phyloP scores from a whole-genome alignment of 1,140 invertebrate genomes.

The Drosophila ironensis region DNA sequence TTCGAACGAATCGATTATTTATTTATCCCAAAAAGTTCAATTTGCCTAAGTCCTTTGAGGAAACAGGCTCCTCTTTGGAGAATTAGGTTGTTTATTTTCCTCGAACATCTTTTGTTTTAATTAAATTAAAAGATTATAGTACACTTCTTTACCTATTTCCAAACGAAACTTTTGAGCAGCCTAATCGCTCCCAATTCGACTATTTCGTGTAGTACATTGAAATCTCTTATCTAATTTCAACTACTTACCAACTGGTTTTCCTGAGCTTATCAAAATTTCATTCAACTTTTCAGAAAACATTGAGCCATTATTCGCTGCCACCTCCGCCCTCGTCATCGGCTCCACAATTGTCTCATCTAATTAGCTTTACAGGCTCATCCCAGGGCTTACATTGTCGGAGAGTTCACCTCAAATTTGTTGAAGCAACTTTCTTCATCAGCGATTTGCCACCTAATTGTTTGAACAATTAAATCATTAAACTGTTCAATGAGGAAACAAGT shows the following conservation, averaged over 20 bases:
- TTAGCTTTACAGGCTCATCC: slow-evolving; percentile 35
- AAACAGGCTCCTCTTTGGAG: too few relatives aligned
- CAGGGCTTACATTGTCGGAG: slow-evolving; percentile 27
- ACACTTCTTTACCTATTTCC: too few relatives aligned
- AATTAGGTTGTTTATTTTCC: too few relatives aligned
- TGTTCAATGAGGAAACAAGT: slow-evolving; percentile 39
- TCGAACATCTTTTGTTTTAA: too few relatives aligned
- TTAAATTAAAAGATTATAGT: too few relatives aligned
- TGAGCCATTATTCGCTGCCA: slow-evolving; percentile 9
- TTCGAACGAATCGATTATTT: neutral
- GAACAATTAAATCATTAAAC: slow-evolving; percentile 73
- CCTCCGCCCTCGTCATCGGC: neutral
- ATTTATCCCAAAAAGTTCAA: too few relatives aligned
- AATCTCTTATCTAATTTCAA: too few relatives aligned
- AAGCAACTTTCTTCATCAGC: slow-evolving; percentile 32
- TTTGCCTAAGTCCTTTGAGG: too few relatives aligned
- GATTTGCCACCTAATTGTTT: slow-evolving; percentile 64
- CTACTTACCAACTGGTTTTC: neutral
- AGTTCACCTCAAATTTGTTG: slow-evolving; percentile 19
- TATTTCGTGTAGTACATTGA: too few relatives aligned
- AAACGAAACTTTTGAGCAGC: too few relatives aligned
- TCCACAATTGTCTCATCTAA: slow-evolving; percentile 2
- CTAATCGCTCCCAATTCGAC: too few relatives aligned
- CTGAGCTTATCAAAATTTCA: neutral
- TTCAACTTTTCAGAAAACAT: slow-evolving; percentile 6